These are phyloP conservation scores for Xiphias gladius DNA, from an alignment of 2,113 vertebrate genomes.

Conservation along the genomic window DNA sequence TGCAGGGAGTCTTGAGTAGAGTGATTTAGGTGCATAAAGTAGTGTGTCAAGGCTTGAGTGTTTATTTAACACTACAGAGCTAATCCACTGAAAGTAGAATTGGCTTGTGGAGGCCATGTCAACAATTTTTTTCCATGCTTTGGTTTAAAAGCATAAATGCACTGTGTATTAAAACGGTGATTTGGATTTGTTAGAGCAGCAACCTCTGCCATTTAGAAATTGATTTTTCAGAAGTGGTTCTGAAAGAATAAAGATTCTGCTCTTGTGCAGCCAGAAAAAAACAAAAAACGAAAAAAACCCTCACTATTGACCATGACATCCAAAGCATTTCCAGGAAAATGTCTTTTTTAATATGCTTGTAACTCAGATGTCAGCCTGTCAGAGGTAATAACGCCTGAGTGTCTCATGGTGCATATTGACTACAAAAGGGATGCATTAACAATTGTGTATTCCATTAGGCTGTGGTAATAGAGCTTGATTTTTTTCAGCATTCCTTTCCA, in stretches of 20 bases:
- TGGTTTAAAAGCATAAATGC: slow-evolving; percentile 3
- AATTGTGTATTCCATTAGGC: not conserved
- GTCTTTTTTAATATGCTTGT: not conserved
- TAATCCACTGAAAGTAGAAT: slow-evolving; percentile 26
- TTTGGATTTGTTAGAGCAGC: slow-evolving; percentile 8
- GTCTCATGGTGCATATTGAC: slow-evolving; percentile 7
- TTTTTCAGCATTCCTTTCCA: not conserved
- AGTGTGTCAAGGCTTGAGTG: slow-evolving; percentile 32
- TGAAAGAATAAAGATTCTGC: not conserved
- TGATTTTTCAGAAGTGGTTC: not conserved
- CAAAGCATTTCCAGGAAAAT: slow-evolving; percentile 11
- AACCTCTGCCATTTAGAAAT: not conserved
- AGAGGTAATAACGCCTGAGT: slow-evolving; percentile 9
- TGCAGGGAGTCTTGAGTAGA: slow-evolving; percentile 19
- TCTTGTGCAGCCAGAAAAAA: not conserved
- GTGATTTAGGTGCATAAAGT: slow-evolving; percentile 57
- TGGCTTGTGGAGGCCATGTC: slow-evolving; percentile 19
- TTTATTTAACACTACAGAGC: slow-evolving; percentile 44
- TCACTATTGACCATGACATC: not conserved
- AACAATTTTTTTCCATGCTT: not conserved
- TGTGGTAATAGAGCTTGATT: not conserved
- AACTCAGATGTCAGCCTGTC: slow-evolving; percentile 4
- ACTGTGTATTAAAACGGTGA: not conserved
- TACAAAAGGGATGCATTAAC: slow-evolving; percentile 23
- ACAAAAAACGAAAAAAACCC: not conserved